Evolutionary conservation across 1,140 invertebrate genomes (phyloP), one percentile per base, ranked within the genome.

Genomic region (Pomacea maculata): DNA sequence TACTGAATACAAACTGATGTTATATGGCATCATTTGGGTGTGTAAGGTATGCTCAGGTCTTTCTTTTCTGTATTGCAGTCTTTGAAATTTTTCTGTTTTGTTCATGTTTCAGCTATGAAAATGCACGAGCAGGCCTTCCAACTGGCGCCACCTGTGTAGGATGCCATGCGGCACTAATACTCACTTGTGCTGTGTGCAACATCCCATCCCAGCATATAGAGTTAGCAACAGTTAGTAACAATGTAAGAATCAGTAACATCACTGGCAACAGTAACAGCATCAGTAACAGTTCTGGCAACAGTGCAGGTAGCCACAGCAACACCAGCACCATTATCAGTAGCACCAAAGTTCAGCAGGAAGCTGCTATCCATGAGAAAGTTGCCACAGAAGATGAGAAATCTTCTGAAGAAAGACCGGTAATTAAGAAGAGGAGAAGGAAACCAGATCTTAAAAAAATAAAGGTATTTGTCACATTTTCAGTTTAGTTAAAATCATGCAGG

Each of bases 91-190:
- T 45, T 45, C 34, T 6, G 6, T 61, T 55, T 17, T 75, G 34
- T 65, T 14, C 64, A 45, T 76, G 6, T 55, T 54, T n/a, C 65
- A 78, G 77, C 52, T 78, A 78, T 25, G 77, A 78, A 67, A 78
- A 78, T 71, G 77, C 67, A 15, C 34, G 19, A 8, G 34, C 67
- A n/a, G 67, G 77, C 1, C 45, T 54, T 17, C 65, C 77, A 8
- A 67, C 64, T 17, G 75, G 75, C 25, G 17, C 73, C 19, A 52
- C 54, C 45, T 78, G 77, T 54, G 67, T 78, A 14, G 55, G 52
- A 3, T 78, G 77, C 67, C 57, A 78, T 45, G 25, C 77, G 8
- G 10, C 67, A 7, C 54, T 78, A 34, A 70, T 65, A 45, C 52
- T 78, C 17, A 71, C 77, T 25, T 78, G 77, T 25, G 52, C 29